Base-by-base conservation (phyloP, 2,113 vertebrate species). In the Psittacula cyanocephala region DNA sequence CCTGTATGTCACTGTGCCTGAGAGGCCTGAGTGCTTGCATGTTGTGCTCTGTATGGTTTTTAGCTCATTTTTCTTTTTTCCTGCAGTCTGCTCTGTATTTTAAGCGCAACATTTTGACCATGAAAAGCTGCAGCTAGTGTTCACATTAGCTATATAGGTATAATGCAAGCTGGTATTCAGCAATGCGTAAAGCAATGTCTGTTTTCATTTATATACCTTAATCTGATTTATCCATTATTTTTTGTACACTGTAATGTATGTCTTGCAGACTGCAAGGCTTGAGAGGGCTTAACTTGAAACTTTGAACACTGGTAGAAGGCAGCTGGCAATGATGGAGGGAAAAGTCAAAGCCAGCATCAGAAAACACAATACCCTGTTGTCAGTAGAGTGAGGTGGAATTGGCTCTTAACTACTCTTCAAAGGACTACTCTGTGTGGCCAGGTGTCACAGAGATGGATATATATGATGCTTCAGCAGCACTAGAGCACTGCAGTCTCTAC, bases 271-370 rank as follows among this genome's bases (percentile, higher is more conserved):
- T 43, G 19, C 27, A 47, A 85, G 47, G 65, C 29, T 85, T 7
- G 6, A 64, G 62, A 46, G 29, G 39, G 35, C 65, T 71, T 87
- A 47, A 46, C 47, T 22, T 55, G 33, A 81, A 82, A 39, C 17
- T 79, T 16, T 46, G n/a, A 22, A 28, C 0, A 0, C 0, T 11
- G 7, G 52, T 67, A 79, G 65, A 59, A 78, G 33, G 52, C 22
- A 69, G 31, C 60, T 74, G 77, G 60, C 17, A 46, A 11, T 19
- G 31, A 33, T 6, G 17, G 49, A 79, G 37, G 53, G 50, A 57
- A 65, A 63, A 67, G 50, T 41, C 62, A 70, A 59, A 87, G 41
- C 10, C 24, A 31, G 23, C 2, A 0, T 33, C 41, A 74, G 81
- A 55, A 69, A 27, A 64, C 23, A 11, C 25, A 17, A 19, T 24